Conservation (phyloP, 2,113 vertebrate species). For the Oreochromis spilurus region DNA sequence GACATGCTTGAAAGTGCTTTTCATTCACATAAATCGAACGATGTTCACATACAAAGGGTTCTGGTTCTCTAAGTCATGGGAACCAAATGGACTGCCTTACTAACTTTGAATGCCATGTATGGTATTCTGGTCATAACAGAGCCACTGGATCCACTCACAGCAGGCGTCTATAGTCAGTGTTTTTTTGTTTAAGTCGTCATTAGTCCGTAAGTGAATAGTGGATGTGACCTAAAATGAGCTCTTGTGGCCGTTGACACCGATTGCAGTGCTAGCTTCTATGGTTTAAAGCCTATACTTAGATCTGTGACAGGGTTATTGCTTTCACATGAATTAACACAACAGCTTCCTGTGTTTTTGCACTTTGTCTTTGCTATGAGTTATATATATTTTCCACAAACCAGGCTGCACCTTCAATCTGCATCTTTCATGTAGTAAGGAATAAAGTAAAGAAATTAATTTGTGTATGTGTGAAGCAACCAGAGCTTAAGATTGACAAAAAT, state of each 20-base stretch:
- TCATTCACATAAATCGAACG: neutral
- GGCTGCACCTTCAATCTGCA: neutral
- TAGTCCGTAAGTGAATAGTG: neutral
- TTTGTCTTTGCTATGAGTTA: rapidly evolving
- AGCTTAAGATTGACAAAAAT: neutral
- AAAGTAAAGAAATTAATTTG: neutral
- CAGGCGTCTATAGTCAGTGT: rapidly evolving
- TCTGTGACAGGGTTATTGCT: neutral
- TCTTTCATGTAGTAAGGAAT: neutral
- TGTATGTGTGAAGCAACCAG: neutral
- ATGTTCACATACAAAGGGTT: neutral
- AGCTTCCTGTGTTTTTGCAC: neutral
- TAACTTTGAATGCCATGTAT: neutral
- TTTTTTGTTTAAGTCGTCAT: neutral
- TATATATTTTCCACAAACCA: neutral
- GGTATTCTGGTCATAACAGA: neutral
- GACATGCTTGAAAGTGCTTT: neutral
- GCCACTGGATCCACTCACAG: neutral
- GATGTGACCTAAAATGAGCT: neutral
- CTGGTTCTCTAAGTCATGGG: neutral
- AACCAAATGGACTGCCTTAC: neutral
- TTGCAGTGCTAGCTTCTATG: neutral
- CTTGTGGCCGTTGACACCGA: neutral
- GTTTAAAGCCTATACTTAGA: neutral
- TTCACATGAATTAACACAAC: neutral